Percentiles rank a stretch among this genome's conserved stretches.
phyloP scores from a whole-genome alignment of 30 jellyfish, hydroid and myxozoan genomes.

The Pseudorhiza aurosa region DNA sequence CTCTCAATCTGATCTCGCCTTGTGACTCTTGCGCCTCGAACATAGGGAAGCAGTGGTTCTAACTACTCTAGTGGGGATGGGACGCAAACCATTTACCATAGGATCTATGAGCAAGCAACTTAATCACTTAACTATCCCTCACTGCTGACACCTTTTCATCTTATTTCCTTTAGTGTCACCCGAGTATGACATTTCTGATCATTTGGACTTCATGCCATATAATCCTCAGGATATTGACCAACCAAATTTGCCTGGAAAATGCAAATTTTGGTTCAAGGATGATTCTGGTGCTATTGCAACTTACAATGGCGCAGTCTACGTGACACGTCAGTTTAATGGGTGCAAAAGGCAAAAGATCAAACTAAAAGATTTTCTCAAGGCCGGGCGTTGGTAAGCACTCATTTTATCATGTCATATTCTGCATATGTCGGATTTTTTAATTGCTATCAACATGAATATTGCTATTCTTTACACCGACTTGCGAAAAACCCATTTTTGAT shows the following conservation, averaged over 20 bases:
- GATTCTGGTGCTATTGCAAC: neutral
- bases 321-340: neutral
- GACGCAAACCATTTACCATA: no score
- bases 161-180: neutral
- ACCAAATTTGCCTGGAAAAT: neutral
- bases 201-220: neutral
- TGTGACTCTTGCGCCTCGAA: no score
- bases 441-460: no score
- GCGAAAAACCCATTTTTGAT: no score
- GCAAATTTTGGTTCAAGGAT: neutral
- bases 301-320: neutral
- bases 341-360: conserved; percentile 4
- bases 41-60: no score
- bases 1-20: no score
- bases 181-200: conserved; percentile 11
- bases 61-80: no score
- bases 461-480: no score
- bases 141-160: no score
- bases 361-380: neutral
- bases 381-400: conserved; percentile 8
- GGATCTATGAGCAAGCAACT: no score
- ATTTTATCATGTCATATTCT: no score
- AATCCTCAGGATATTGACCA: conserved; percentile 29
- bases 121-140: neutral
- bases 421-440: no score